phyloP scores from a whole-genome alignment of 2,888 invertebrate genomes.

The Drosophila yooni region DNA sequence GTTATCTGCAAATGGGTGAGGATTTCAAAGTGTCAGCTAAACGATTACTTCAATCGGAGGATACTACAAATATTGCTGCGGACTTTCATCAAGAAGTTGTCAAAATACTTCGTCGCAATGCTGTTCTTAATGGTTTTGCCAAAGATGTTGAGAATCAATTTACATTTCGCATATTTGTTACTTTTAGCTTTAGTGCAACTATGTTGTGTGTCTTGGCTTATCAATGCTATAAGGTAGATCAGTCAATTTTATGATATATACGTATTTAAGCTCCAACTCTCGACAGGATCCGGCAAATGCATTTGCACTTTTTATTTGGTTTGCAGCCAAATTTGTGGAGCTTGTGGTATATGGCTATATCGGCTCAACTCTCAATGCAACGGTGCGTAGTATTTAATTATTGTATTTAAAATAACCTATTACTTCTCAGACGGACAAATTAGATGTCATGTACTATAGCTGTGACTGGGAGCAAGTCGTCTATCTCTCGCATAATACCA shows the following conservation, averaged over 20 bases:
- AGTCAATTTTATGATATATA: background rate
- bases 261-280: background rate
- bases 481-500: slow-evolving; percentile 48
- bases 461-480: slow-evolving; percentile 71
- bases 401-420: background rate
- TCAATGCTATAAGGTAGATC: slow-evolving; percentile 69
- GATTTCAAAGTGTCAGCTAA: slow-evolving; percentile 50
- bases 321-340: slow-evolving; percentile 64
- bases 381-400: slow-evolving; percentile 45
- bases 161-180: slow-evolving; percentile 76
- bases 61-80: slow-evolving; percentile 29
- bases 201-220: slow-evolving; percentile 73
- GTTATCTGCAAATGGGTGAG: slow-evolving; percentile 65
- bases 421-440: slow-evolving; percentile 54
- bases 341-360: slow-evolving; percentile 60
- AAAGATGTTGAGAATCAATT: slow-evolving; percentile 62
- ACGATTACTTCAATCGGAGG: slow-evolving; percentile 1
- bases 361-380: slow-evolving; percentile 68
- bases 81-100: slow-evolving; percentile 57
- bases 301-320: slow-evolving; percentile 62
- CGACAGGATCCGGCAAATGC: slow-evolving; percentile 56
- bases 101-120: slow-evolving; percentile 58
- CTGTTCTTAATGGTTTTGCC: slow-evolving; percentile 70
- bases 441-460: slow-evolving; percentile 74
- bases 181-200: slow-evolving; percentile 68